Base-by-base conservation (phyloP, 1,140 invertebrate species). In the Nixonia krombeini region DNA sequence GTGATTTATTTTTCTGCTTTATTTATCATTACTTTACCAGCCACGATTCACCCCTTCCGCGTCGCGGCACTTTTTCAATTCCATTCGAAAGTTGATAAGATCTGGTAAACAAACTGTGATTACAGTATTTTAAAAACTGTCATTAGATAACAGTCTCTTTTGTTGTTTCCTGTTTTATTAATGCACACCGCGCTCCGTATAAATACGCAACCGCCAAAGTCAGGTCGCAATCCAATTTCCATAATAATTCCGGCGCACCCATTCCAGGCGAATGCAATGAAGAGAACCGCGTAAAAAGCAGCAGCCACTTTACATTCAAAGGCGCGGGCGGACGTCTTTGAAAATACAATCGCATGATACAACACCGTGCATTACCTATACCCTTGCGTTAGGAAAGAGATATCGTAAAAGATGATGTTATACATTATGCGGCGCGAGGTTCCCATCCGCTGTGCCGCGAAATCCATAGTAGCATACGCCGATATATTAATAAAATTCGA, bases 321-420 rank as follows among this genome's bases (percentile, higher is more conserved):
- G 75, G 52, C 74, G 73, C 74, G 65, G 72, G 74, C 77, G 77
- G 73, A 80, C 77, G 77, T 81, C 74, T 80, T 75, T 80, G 79
- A 82, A 81, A 82, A 82, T 80, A 79, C 79, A 82, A 82, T 82
- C 78, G 79, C 77, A 81, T 78, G 80, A 81, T 81, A 81, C 80
- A 82, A 81, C 79, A 79, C 52, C 47, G 35, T 66, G 50, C 41
- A 62, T 62, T 66, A 66, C 63, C 53, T 71, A 55, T 66, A 64
- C 55, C 56, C 44, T 50, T 40, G 16, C 53, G 13, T 40, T 52
- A 65, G 56, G 71, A 79, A 78, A 75, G 78, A 81, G 75, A 76
- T 79, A 80, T 80, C 78, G 72, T 81, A 81, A 81, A 82, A 78
- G 75, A 81, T 82, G 78, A 80, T 78, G 78, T 80, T 78, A 78